Evolutionary conservation across 2,113 vertebrate species (phyloP).

Genomic region (Bambusicola thoracicus): DNA sequence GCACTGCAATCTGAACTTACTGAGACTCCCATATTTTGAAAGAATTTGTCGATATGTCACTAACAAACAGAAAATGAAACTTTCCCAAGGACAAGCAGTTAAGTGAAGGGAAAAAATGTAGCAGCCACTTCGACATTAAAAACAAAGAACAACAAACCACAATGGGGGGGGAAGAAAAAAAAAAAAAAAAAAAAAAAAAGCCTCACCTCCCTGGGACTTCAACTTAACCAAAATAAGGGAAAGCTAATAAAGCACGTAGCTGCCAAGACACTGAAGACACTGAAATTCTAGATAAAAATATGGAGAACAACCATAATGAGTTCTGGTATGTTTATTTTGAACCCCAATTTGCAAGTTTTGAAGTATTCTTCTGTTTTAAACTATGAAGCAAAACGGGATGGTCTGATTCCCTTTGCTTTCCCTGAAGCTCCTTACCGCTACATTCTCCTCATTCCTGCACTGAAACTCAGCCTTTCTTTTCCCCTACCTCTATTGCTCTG

Average conservation of each 20-base stretch:
- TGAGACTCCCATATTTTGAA: background rate
- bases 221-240: background rate
- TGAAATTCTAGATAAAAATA: background rate
- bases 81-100: background rate
- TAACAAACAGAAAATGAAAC: background rate
- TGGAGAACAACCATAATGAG: background rate
- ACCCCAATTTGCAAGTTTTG: background rate
- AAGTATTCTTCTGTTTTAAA: background rate
- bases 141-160: background rate
- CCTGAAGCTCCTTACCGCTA: background rate
- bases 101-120: background rate
- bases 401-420: background rate
- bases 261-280: background rate
- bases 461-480: background rate
- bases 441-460: background rate
- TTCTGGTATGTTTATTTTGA: background rate
- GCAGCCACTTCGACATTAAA: background rate
- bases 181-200: background rate
- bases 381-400: fast-evolving
- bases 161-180: no score
- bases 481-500: background rate
- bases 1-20: no score
- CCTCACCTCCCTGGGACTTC: background rate
- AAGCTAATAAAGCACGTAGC: background rate
- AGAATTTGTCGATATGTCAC: background rate